These are phyloP conservation scores for Halocynthia roretzi DNA, from an alignment of 23 tunicate species.

Conservation along the genomic window DNA sequence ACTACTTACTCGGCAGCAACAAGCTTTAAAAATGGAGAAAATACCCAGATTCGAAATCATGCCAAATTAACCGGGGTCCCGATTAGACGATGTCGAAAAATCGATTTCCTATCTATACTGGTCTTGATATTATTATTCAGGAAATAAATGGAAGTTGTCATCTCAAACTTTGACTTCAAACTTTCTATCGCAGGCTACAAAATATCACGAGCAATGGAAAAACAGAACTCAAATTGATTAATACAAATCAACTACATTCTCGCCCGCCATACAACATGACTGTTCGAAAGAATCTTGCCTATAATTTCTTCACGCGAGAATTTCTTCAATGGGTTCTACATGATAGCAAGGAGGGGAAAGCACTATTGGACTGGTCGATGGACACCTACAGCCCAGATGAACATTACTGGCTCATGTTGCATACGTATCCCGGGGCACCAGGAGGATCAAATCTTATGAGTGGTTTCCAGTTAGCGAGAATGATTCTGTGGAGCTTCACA, in stretches of 20 bases:
- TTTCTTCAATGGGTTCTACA: constrained; percentile 54
- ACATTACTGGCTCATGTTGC: constrained; percentile 59
- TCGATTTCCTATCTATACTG: too few species aligned
- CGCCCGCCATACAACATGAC: constrained; percentile 62
- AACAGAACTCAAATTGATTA: background rate
- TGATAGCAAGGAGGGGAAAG: constrained; percentile 38
- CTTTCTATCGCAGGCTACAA: constrained; percentile 9
- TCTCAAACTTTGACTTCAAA: background rate
- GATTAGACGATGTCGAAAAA: too few species aligned
- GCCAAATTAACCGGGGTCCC: too few species aligned
- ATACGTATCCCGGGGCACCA: constrained; percentile 47
- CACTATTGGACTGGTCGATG: constrained; percentile 53
- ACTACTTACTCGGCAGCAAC: too few species aligned
- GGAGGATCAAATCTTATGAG: constrained; percentile 13
- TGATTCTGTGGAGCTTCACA: constrained; percentile 14
- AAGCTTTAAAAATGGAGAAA: too few species aligned
- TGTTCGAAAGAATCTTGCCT: constrained; percentile 53
- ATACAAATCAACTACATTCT: constrained; percentile 22
- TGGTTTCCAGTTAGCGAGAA: constrained; percentile 9
- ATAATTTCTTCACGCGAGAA: constrained; percentile 40
- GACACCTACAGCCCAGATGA: constrained; percentile 78
- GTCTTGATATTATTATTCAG: too few species aligned
- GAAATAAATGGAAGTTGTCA: too few species aligned
- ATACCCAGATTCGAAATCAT: too few species aligned
- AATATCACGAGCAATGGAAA: constrained; percentile 3